Evolutionary conservation across 2,113 vertebrate genomes (phyloP), one percentile per base, ranked within the genome.

Genomic region (Syngnathoides biaculeatus): DNA sequence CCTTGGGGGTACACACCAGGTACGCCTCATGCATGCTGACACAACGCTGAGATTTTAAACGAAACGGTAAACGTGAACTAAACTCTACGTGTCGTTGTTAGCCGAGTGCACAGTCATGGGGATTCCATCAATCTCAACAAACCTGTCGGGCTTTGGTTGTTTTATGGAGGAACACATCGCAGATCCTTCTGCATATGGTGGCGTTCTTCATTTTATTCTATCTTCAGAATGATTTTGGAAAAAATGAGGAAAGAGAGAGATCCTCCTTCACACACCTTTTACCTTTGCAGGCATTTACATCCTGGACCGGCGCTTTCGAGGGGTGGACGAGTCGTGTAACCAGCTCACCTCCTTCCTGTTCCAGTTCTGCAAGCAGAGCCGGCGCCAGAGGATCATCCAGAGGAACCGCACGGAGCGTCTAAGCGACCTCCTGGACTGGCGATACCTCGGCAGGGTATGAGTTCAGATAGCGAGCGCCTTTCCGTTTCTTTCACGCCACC

Each of bases 91-190:
- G 72, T 65, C 77, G 2, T 65, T 12, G 76, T 42, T 82, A 97
- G 95, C 95, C 9, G 95, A 97, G 79, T 97, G 95, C 80, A 97
- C 95, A 0, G 95, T 97, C 19, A 95, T 97, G 95, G 95, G 95
- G 14, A 97, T 97, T 60, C 95, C 95, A 50, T 96, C 95, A 0
- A 74, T 97, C 81, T 96, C 95, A 52, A 97, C 95, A 30, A 97
- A 97, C 83, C 93, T 97, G 62, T 97, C 95, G 0, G 95, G 95
- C 35, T 97, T 97, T 35, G 95, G 95, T 53, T 96, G 95, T 81
- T 97, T 96, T 86, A 97, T 96, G 95, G 95, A 96, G 75, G 94
- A 96, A 53, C 95, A 96, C 82, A 96, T 97, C 67, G 93, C 94
- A 3, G 95, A 97, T 61, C 95, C 95, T 1, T 92, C 94, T 0